Conservation (phyloP, 2,888 invertebrate genomes). For the Piscicola geometra region DNA sequence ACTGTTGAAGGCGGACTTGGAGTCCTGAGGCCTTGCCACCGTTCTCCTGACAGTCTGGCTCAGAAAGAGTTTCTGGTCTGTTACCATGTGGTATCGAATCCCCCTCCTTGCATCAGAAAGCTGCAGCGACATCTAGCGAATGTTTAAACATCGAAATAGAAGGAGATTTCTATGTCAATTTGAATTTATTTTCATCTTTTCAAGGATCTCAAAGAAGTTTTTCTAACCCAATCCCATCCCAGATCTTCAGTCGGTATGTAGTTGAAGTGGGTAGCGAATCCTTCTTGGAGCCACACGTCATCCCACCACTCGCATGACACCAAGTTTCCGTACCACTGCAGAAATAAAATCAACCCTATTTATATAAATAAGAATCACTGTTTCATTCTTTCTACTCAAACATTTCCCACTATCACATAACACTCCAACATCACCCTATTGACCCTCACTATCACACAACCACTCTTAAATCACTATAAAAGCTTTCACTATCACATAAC, state of each 20-base stretch:
- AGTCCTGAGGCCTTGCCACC: constrained; percentile 17
- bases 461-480: too few relatives aligned
- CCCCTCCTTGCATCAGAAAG: constrained; percentile 34
- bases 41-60: constrained; percentile 31
- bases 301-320: constrained; percentile 39
- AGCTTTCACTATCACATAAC: too few relatives aligned
- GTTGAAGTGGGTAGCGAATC: constrained; percentile 40
- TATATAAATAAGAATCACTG: too few relatives aligned
- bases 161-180: neutral
- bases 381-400: too few relatives aligned
- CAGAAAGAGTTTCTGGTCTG: constrained; percentile 29
- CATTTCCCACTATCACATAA: too few relatives aligned
- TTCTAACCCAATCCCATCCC: constrained; percentile 34
- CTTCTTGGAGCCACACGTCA: constrained; percentile 41
- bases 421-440: too few relatives aligned
- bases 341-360: too few relatives aligned
- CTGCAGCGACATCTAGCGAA: constrained; percentile 26
- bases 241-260: constrained; percentile 33
- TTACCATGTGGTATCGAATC: constrained; percentile 18
- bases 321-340: constrained; percentile 41
- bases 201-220: neutral
- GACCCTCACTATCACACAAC: too few relatives aligned
- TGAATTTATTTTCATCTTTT: neutral
- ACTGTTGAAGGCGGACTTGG: constrained; percentile 28
- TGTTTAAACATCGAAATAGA: neutral